Evolutionary conservation across 2,113 vertebrate species (phyloP), one percentile per base, ranked within the genome.

Genomic region (Cyprinodon brontotheroides): DNA sequence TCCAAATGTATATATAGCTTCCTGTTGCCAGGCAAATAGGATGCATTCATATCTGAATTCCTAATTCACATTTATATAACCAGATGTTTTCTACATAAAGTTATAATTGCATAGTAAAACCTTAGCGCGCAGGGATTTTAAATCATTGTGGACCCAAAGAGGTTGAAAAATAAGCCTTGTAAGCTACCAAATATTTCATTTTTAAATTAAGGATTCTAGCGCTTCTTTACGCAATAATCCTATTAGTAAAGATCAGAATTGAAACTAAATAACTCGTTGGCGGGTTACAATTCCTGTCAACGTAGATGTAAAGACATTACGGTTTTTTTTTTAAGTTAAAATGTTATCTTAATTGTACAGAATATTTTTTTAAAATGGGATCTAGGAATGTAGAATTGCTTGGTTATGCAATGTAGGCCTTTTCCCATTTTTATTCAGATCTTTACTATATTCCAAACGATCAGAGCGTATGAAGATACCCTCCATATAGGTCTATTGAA

Each of bases 1-100:
- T 20, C 50, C 50, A 57, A 9, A 9, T 45, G 9, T 45, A 57
- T 87, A 91, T 94, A 92, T 94, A 94, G 89, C 76, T 81, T 59
- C 76, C 85, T 93, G 93, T 93, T 94, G 86, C 92, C 80, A 89
- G 92, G 93, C 90, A 92, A 93, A 91, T 77, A 86, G 90, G 70
- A 80, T 41, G 41, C 66, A 78, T 87, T 77, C 76, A 88, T 83
- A 69, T 77, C 80, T 84, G 4, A 84, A 84, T 72, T 84, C 47
- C 9, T n/a, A 47, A 6, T 6, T 61, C 72, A 77, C 41, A 41
- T 57, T 57, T 57, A 57, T 57, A 57, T 57, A 57, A 57, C 5
- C 14, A 41, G 17, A n/a, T 9, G 50, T 20, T 53, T 20, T 53
- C 12, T 20, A 7, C 17, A 4, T 57, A 14, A 57, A 57, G 17